Evolutionary conservation across 2,113 vertebrate genomes (phyloP).

Genomic region (Anoplopoma fimbria): DNA sequence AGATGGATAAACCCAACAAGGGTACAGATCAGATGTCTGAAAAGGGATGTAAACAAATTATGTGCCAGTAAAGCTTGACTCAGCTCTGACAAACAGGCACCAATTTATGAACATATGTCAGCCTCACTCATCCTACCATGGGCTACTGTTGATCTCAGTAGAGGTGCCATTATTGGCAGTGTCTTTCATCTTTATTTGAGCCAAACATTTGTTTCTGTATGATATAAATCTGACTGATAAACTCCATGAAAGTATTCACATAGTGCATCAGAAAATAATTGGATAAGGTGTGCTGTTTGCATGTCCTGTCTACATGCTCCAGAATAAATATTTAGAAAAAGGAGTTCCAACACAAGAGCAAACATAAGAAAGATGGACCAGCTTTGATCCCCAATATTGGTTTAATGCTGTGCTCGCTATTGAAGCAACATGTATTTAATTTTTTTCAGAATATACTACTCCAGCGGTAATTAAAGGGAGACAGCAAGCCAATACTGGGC

Average conservation of each 20-base stretch:
- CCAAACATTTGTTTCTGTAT: not conserved
- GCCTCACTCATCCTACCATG: not conserved
- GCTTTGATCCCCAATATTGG: not conserved
- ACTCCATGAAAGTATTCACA: not conserved
- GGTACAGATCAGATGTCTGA: conserved; percentile 42
- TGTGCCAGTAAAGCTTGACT: conserved; percentile 33
- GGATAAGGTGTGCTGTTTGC: not conserved
- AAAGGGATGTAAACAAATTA: conserved; percentile 28
- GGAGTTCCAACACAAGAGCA: not conserved
- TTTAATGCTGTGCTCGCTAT: not conserved
- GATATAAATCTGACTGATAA: not conserved
- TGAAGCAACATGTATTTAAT: not conserved
- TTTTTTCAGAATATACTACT: not conserved
- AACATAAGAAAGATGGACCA: not conserved
- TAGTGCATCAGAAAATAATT: not conserved
- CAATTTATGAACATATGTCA: conserved; percentile 21
- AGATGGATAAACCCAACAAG: conserved; percentile 9
- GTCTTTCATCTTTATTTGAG: not conserved
- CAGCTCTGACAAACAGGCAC: conserved; percentile 33
- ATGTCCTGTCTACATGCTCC: not conserved
- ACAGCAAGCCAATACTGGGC: not conserved
- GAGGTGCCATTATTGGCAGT: conserved; percentile 13
- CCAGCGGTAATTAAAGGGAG: not conserved
- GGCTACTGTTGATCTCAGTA: conserved; percentile 14
- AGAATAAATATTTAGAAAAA: conserved; percentile 1